A percentile compares a stretch with the other conserved stretches of the same genome.
Evolutionary conservation across 2,113 vertebrate genomes (phyloP).

Genomic region (Vidua chalybeata): DNA sequence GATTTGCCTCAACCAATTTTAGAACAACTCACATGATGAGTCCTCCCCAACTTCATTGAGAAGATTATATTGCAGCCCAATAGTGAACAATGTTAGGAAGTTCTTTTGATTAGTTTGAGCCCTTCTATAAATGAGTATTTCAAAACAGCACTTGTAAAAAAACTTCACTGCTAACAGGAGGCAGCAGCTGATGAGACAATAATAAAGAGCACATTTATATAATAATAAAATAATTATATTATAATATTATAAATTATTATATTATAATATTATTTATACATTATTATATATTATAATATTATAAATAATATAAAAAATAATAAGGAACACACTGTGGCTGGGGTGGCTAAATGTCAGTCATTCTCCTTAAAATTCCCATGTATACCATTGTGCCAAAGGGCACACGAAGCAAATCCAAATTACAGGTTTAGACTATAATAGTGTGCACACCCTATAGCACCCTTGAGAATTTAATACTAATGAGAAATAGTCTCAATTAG

Average conservation of each 20-base stretch:
- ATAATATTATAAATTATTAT: too few species aligned
- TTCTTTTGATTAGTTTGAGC: neutral
- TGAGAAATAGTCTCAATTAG: constrained; percentile 30
- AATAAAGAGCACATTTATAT: neutral
- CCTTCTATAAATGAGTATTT: neutral
- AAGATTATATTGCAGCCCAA: neutral
- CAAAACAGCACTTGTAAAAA: neutral
- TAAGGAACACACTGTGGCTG: neutral
- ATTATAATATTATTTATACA: too few species aligned
- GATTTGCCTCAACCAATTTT: constrained; percentile 7
- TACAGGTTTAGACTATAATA: neutral
- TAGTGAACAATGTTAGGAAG: neutral
- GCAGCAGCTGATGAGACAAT: neutral
- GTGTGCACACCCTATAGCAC: neutral
- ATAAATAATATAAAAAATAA: neutral
- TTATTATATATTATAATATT: too few species aligned
- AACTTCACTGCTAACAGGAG: constrained; percentile 5
- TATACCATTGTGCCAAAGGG: neutral
- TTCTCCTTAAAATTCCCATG: neutral
- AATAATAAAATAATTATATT: too few species aligned
- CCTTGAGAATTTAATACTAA: constrained; percentile 43
- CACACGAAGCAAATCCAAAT: neutral
- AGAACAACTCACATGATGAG: neutral
- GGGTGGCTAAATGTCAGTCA: neutral
- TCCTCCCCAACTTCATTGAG: neutral